Conservation (phyloP, 2,888 invertebrate genomes). For the Drosophila barbarae region DNA sequence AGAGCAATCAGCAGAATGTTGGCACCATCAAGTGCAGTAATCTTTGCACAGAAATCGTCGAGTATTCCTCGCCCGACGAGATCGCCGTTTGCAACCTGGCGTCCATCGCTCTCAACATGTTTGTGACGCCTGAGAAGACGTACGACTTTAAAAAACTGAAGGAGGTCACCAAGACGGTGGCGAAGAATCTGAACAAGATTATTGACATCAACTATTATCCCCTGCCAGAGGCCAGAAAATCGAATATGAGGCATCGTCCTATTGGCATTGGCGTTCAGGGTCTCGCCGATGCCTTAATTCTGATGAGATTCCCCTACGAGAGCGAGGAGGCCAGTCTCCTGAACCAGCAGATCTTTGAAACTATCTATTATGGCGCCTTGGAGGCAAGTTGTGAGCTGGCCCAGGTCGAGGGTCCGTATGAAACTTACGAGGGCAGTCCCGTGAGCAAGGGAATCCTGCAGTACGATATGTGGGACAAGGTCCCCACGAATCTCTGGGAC, state of each 20-base stretch:
- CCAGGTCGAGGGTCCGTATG: constrained; percentile 90
- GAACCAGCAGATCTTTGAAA: constrained; percentile 98
- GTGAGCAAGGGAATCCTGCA: constrained; percentile 97
- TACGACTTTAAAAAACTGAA: constrained; percentile 94
- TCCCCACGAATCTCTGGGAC: constrained; percentile 92
- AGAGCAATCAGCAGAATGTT: constrained; percentile 98
- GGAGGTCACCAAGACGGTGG: constrained; percentile 91
- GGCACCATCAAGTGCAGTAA: constrained; percentile 99
- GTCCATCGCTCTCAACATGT: constrained; percentile 97
- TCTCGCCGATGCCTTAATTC: constrained; percentile 96
- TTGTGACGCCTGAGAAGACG: constrained; percentile 87
- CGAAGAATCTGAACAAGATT: constrained; percentile 96
- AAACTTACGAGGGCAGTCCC: constrained; percentile 94
- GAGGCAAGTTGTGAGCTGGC: constrained; percentile 98
- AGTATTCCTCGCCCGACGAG: constrained; percentile 95
- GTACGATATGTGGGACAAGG: constrained; percentile 98
- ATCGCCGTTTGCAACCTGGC: constrained; percentile 99
- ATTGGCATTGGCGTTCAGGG: constrained; percentile 98
- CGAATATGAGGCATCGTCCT: constrained; percentile 92
- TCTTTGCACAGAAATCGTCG: constrained; percentile 98
- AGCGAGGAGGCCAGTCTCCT: constrained; percentile 90
- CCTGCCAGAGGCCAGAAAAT: constrained; percentile 90
- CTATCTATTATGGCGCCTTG: constrained; percentile 97
- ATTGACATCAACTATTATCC: constrained; percentile 99
- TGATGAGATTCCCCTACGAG: constrained; percentile 96